These are phyloP conservation scores for Lampris megalopsis DNA, from an alignment of 2,113 vertebrate genomes.

Conservation along the genomic window DNA sequence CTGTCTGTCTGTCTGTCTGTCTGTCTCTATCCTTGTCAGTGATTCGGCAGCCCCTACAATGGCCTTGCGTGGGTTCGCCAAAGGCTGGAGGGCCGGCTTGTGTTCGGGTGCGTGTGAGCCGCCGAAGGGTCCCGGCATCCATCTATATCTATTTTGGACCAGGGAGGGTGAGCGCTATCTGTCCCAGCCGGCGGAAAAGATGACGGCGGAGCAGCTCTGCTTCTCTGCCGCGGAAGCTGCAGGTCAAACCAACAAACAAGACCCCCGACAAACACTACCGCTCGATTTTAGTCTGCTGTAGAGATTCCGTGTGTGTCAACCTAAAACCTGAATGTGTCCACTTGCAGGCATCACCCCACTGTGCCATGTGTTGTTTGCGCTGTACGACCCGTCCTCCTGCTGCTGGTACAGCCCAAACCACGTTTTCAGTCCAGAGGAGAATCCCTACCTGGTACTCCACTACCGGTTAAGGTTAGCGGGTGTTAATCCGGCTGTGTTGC, in stretches of 20 bases:
- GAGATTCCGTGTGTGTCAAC: background rate
- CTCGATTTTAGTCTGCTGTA: background rate
- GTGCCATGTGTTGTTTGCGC: constrained; percentile 88
- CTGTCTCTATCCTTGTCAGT: constrained; percentile 19
- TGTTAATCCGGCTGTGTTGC: background rate
- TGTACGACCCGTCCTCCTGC: constrained; percentile 82
- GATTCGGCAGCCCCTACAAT: constrained; percentile 45
- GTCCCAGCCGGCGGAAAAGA: constrained; percentile 68
- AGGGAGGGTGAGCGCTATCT: constrained; percentile 79
- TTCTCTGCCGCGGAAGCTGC: constrained; percentile 83
- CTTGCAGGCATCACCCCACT: constrained; percentile 88
- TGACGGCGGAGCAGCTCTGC: constrained; percentile 88
- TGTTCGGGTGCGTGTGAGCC: constrained; percentile 36
- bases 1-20: background rate
- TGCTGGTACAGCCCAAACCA: constrained; percentile 93
- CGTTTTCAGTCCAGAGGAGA: constrained; percentile 74
- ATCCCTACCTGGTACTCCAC: constrained; percentile 74
- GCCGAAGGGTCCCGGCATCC: constrained; percentile 71
- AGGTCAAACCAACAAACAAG: constrained; percentile 68
- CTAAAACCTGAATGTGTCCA: constrained; percentile 20
- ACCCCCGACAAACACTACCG: background rate
- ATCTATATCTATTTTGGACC: constrained; percentile 87
- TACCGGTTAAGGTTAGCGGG: constrained; percentile 89
- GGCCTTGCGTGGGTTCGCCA: constrained; percentile 54
- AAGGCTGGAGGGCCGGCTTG: constrained; percentile 11